A percentile compares a stretch with the other conserved stretches of the same genome.
Conservation (phyloP, 2,797 vertebrate species). For the Megalops cyprinoides region DNA sequence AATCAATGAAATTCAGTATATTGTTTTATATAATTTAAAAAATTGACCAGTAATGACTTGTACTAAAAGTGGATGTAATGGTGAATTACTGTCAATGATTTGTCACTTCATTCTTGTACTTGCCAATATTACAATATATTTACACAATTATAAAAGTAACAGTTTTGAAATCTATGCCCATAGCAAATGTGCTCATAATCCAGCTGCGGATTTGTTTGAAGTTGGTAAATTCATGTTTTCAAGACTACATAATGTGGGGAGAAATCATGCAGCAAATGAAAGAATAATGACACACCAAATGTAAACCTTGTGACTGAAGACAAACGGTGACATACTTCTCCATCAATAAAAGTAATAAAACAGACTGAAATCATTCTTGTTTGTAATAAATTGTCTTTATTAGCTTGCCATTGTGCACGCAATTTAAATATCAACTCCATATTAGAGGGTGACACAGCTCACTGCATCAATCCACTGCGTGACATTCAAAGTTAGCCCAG, state of each 20-base stretch:
- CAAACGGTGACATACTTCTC: background rate
- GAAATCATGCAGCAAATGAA: background rate
- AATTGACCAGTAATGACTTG: no score
- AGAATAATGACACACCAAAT: background rate
- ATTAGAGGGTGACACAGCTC: conserved; percentile 19
- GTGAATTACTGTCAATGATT: no score
- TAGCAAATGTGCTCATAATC: no score
- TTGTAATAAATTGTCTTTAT: conserved; percentile 27
- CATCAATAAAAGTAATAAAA: background rate
- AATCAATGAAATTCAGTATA: no score
- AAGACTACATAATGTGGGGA: background rate
- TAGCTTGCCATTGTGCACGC: conserved; percentile 22
- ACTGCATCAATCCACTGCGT: conserved; percentile 8
- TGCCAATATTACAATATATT: no score
- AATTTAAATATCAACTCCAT: conserved; percentile 20
- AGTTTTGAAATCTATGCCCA: no score
- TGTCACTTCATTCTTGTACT: no score
- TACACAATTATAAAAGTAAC: no score
- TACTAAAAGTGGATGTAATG: no score
- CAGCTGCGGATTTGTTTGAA: background rate
- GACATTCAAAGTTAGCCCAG: conserved; percentile 32
- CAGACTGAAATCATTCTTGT: background rate
- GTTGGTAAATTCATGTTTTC: background rate
- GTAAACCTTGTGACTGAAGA: background rate
- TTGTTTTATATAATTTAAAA: no score